A percentile compares a stretch with the other conserved stretches of the same genome.
Evolutionary conservation across 2,113 vertebrate genomes (phyloP).

Genomic region (Cynopterus brachyotis): DNA sequence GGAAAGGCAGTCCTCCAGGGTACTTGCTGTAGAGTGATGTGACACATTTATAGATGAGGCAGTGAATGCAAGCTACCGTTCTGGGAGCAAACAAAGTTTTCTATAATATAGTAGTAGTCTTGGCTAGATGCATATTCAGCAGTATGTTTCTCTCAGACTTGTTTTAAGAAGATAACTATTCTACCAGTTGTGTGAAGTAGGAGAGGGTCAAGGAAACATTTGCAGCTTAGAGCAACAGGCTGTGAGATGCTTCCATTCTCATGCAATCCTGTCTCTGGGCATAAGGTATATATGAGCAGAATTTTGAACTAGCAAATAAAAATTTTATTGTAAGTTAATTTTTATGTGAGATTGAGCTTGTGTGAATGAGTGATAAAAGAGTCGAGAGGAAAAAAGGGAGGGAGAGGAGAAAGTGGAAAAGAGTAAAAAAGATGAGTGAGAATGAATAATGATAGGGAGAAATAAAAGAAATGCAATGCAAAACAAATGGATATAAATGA

Average conservation of each 20-base stretch:
- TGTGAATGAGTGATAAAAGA: not conserved
- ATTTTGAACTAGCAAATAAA: not conserved
- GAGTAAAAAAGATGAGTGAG: not conserved
- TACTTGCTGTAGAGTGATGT: not conserved
- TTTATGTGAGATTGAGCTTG: not conserved
- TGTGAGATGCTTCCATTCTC: not conserved
- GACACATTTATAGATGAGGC: not conserved
- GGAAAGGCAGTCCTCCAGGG: not conserved
- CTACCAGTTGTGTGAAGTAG: not conserved
- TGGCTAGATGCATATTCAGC: not conserved
- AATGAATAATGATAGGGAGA: not conserved
- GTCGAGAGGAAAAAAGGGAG: not conserved
- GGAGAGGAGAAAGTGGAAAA: not conserved
- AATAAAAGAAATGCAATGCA: not conserved
- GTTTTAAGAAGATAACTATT: not conserved
- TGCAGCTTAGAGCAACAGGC: not conserved
- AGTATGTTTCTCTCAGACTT: not conserved
- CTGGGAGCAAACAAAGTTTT: not conserved
- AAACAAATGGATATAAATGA: not conserved
- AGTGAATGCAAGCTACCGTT: not conserved
- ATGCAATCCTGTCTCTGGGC: not conserved
- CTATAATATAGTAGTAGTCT: not conserved
- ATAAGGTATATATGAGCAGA: not conserved
- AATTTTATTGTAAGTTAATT: not conserved
- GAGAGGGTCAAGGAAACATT: constrained; percentile 28